These are phyloP conservation scores for Phrynocephalus forsythii DNA, from an alignment of 2,797 vertebrate species.

Conservation along the genomic window DNA sequence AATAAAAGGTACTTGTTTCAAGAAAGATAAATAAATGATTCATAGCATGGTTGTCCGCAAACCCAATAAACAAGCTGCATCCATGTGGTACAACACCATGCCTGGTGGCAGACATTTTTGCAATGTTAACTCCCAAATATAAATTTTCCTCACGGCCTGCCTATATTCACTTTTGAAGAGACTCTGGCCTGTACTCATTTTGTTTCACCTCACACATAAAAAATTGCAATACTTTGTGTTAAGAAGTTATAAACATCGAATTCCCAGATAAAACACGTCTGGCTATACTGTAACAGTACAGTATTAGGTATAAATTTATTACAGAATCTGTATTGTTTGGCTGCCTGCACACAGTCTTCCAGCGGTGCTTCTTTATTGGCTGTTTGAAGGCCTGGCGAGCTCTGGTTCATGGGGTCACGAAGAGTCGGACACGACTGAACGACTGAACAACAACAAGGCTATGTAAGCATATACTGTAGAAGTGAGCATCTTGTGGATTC, in stretches of 20 bases:
- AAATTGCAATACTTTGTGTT: neutral
- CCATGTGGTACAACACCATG: neutral
- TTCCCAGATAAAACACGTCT: neutral
- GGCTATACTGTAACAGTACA: neutral
- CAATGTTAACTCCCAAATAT: slow-evolving; percentile 6
- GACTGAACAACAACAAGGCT: neutral
- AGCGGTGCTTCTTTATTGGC: neutral
- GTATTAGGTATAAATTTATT: neutral
- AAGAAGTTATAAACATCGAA: neutral
- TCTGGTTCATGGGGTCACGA: too few species aligned
- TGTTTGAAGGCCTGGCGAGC: neutral
- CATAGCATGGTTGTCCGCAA: neutral
- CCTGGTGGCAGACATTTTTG: neutral
- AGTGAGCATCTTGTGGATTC: neutral
- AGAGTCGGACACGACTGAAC: too few species aligned
- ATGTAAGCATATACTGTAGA: neutral
- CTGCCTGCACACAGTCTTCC: neutral
- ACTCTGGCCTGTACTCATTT: neutral
- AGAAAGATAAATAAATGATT: slow-evolving; percentile 9
- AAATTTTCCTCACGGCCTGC: neutral
- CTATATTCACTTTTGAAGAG: slow-evolving; percentile 7
- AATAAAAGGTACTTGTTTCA: slow-evolving; percentile 20
- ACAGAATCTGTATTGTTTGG: neutral
- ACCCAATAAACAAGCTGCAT: neutral
- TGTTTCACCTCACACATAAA: neutral